Evolutionary conservation across 2,113 vertebrate genomes (phyloP), one percentile per base, ranked within the genome.

Genomic region (Rhea americana): DNA sequence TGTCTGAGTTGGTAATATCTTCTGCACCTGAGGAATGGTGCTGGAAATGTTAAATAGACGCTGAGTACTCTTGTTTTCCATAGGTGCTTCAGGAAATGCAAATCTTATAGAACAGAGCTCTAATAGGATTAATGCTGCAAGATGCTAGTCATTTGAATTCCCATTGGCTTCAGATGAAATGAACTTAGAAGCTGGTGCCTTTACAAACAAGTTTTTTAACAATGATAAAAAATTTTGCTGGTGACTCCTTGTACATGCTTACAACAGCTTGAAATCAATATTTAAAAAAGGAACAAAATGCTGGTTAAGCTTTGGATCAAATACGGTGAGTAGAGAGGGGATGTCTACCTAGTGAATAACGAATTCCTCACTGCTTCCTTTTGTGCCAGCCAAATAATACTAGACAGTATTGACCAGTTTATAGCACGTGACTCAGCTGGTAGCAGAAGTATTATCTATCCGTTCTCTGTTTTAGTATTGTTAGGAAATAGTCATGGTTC

Each of bases 101-200:
- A 51, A 22, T 43, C 66, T 59, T 61, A 5, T 18, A 51, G 77
- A 78, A 86, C 2, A 74, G 75, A 85, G 81, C 80, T 79, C 4
- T 77, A 75, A 76, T 26, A 70, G 85, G 83, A 90, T 87, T 71
- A 71, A 62, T 85, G 84, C 76, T 86, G 66, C 58, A 53, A 32
- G 22, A 53, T n/a, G 74, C 76, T 87, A 25, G 80, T 87, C 37
- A 0, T 58, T 59, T 45, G 37, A 25, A 11, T 58, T 75, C 53
- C 62, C 16, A 2, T 18, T 63, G 85, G 37, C 41, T 87, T 78
- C 65, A 47, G 73, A 51, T 16, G 70, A 32, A 66, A 70, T 80
- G 14, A 41, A 10, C 24, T 14, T 68, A 32, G 80, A 82, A 83
- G 77, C 61, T 28, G 50, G 72, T 77, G 63, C 51, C 56, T 82